Base-by-base conservation (phyloP, 2,888 invertebrate genomes). In the Fragum fragum region DNA sequence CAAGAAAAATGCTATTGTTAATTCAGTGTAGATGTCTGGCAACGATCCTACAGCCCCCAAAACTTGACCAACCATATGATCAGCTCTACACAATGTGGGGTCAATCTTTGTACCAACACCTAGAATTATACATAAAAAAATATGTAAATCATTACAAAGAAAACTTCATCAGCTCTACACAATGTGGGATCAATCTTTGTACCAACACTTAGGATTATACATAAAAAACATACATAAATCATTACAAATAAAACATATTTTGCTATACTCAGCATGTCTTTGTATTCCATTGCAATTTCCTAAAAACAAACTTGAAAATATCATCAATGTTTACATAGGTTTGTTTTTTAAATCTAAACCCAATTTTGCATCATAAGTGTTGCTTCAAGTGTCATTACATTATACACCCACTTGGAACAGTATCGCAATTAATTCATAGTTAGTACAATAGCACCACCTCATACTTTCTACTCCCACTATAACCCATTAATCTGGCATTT, bases 151-250 rank as follows among this genome's bases (percentile, higher is more conserved):
- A 36, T 36, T 9, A 36, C 32, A 36, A 36, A 36, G 32, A 36
- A 9, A n/a, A n/a, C n/a, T n/a, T n/a, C n/a, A 96, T 99, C 99
- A 81, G 99, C 99, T 93, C 99, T 96, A 94, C 99, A 99, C 69
- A 99, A 96, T 0, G 99, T 99, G 1, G 99, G 99, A 94, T 99
- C 99, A 92, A 99, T 99, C 95, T 98, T 98, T 5, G 99, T 99
- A 87, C 99, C 99, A 29, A 99, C 99, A 94, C 99, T 96, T 96
- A 83, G 0, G 90, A 87, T 23, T 18, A 69, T n/a, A 73, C 26
- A 71, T n/a, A 1, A 23, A 14, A n/a, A 53, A n/a, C n/a, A 14
- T 39, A 39, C n/a, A 9, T 36, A 36, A 36, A 36, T 36, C 5
- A 36, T 36, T 9, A 36, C 32, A 36, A 36, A 36, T 3, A 36